Conservation (phyloP, 2,797 vertebrate species). For the Merluccius polli region DNA sequence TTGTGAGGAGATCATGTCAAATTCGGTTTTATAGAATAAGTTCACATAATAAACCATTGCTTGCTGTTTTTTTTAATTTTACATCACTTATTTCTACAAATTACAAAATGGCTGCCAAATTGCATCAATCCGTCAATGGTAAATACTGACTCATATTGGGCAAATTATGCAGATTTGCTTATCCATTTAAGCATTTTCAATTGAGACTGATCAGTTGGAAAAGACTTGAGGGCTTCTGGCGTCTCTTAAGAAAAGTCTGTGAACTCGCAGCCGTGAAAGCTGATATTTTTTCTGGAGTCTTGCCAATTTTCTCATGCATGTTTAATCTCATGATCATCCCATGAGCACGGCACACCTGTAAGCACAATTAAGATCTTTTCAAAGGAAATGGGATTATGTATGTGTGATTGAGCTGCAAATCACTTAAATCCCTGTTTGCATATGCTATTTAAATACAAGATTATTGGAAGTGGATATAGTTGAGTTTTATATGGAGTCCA, state of each 20-base stretch:
- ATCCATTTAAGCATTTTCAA: slow-evolving; percentile 32
- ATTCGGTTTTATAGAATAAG: not conserved
- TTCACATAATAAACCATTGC: not conserved
- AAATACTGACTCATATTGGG: not conserved
- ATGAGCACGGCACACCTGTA: slow-evolving; percentile 45
- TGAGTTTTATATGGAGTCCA: slow-evolving; percentile 43
- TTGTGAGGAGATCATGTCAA: not conserved
- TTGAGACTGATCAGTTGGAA: slow-evolving; percentile 17
- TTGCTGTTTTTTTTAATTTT: not conserved
- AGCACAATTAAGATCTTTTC: slow-evolving; percentile 51
- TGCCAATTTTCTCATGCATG: slow-evolving; percentile 37
- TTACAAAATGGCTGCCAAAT: not conserved
- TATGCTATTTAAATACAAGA: slow-evolving; percentile 38
- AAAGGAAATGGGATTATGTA: slow-evolving; percentile 50
- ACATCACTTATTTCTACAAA: not conserved
- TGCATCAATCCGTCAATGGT: not conserved
- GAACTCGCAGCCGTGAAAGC: slow-evolving; percentile 12
- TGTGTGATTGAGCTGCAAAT: slow-evolving; percentile 51
- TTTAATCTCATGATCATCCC: slow-evolving; percentile 42
- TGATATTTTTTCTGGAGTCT: slow-evolving; percentile 12
- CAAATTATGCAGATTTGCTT: slow-evolving; percentile 23
- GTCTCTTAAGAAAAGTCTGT: slow-evolving; percentile 23
- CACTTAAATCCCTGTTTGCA: slow-evolving; percentile 40
- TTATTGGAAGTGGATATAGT: slow-evolving; percentile 44
- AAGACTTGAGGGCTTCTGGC: not conserved